Conservation (phyloP, 2,113 vertebrate genomes). For the Hippoglossus stenolepis region DNA sequence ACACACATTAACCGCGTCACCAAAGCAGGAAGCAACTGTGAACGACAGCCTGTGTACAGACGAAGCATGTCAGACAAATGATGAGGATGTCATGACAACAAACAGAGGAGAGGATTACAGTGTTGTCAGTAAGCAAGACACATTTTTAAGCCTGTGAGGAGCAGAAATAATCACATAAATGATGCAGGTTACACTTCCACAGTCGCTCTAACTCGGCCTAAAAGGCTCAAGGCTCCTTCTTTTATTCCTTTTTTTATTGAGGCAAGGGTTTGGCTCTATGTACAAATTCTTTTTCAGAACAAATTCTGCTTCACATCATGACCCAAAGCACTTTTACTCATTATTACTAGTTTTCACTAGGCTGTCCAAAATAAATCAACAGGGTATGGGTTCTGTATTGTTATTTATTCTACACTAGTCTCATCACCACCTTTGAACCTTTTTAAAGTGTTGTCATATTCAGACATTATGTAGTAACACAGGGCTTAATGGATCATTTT, state of each 20-base stretch:
- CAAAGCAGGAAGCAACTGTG: constrained; percentile 15
- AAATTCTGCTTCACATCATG: constrained; percentile 11
- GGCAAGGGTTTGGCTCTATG: constrained; percentile 24
- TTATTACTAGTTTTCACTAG: background rate
- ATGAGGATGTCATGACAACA: constrained; percentile 61
- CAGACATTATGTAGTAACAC: background rate
- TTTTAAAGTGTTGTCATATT: background rate
- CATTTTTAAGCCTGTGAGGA: constrained; percentile 49
- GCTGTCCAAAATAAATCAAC: background rate
- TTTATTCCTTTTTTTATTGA: constrained; percentile 19
- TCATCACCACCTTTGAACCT: background rate
- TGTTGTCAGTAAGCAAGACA: constrained; percentile 63
- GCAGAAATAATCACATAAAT: constrained; percentile 67
- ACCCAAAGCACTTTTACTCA: background rate
- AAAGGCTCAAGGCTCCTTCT: constrained; percentile 15
- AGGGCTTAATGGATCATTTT: background rate
- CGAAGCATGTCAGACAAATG: constrained; percentile 53
- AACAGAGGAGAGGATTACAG: constrained; percentile 68
- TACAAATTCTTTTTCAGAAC: background rate
- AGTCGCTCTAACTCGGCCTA: constrained; percentile 35
- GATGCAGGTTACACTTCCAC: constrained; percentile 59
- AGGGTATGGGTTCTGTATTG: too few species aligned
- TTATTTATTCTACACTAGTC: too few species aligned
- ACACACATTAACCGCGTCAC: background rate
- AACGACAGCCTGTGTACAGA: constrained; percentile 39